These are phyloP conservation scores for Cephus spinipes DNA, from an alignment of 2,888 invertebrate species.

Conservation along the genomic window DNA sequence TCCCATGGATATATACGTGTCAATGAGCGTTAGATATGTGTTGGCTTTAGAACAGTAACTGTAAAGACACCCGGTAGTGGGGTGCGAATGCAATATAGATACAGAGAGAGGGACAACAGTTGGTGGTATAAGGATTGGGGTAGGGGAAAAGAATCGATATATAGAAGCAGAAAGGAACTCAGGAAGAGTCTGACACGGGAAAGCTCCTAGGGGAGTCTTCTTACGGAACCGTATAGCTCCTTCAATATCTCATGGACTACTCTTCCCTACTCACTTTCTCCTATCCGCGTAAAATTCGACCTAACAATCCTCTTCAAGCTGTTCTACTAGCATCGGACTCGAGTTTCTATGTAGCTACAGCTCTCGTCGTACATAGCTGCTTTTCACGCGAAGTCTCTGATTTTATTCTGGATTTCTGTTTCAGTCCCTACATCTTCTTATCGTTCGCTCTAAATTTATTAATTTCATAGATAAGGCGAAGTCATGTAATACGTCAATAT, in stretches of 20 bases:
- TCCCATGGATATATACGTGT: not conserved
- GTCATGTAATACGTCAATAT: not conserved
- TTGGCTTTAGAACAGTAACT: conserved; percentile 9
- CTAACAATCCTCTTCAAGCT: not conserved
- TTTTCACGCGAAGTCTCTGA: not conserved
- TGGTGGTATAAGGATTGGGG: conserved; percentile 46
- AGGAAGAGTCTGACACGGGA: conserved; percentile 57
- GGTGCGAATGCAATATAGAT: conserved; percentile 48
- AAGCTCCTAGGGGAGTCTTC: conserved; percentile 46
- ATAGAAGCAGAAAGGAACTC: conserved; percentile 53
- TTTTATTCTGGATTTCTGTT: not conserved
- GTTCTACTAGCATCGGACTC: not conserved
- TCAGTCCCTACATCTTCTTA: not conserved
- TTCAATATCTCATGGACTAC: conserved; percentile 18
- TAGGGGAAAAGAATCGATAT: conserved; percentile 50
- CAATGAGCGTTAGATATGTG: not conserved
- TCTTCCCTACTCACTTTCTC: conserved; percentile 8
- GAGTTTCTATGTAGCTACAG: not conserved
- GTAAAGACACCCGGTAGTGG: conserved; percentile 35
- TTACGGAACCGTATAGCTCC: conserved; percentile 19
- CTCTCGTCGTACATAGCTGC: not conserved
- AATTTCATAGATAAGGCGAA: not conserved
- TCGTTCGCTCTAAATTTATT: not conserved
- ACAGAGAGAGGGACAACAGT: conserved; percentile 35
- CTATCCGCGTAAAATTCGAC: conserved; percentile 7